phyloP scores from a whole-genome alignment of 2,113 vertebrate species.

The Condylura cristata region DNA sequence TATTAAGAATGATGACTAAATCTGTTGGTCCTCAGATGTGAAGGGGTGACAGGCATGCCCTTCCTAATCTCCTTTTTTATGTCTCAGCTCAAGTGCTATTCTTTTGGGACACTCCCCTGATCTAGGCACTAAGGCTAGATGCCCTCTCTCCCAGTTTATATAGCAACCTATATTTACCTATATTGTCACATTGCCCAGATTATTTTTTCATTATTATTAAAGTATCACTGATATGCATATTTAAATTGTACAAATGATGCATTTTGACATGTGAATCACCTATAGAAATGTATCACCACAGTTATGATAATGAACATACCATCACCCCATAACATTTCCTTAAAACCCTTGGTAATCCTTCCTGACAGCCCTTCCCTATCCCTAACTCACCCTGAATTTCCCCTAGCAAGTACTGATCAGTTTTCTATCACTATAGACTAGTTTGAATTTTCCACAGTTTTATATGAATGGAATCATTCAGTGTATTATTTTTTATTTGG shows the following conservation, averaged over 20 bases:
- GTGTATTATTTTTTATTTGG: not conserved
- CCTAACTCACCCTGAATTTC: accelerated
- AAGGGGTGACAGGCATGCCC: accelerated
- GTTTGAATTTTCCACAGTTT: not conserved
- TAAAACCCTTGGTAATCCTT: not conserved
- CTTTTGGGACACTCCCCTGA: not conserved
- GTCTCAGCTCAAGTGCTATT: not conserved
- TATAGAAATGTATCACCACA: not conserved
- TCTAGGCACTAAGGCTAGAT: not conserved
- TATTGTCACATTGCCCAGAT: not conserved
- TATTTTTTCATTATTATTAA: not conserved
- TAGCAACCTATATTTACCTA: not conserved
- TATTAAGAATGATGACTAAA: not conserved
- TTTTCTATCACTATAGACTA: not conserved
- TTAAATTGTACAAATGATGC: not conserved
- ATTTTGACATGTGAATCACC: not conserved
- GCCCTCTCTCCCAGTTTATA: not conserved
- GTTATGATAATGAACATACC: not conserved
- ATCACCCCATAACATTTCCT: not conserved
- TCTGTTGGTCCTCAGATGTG: not conserved
- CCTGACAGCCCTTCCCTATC: no score
- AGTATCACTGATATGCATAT: not conserved
- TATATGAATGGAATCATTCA: not conserved
- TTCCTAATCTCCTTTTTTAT: not conserved
- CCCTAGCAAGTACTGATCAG: not conserved